Percentiles rank a stretch among this genome's conserved stretches.
Conservation (phyloP, 2,888 invertebrate species). For the Polia nebulosa region DNA sequence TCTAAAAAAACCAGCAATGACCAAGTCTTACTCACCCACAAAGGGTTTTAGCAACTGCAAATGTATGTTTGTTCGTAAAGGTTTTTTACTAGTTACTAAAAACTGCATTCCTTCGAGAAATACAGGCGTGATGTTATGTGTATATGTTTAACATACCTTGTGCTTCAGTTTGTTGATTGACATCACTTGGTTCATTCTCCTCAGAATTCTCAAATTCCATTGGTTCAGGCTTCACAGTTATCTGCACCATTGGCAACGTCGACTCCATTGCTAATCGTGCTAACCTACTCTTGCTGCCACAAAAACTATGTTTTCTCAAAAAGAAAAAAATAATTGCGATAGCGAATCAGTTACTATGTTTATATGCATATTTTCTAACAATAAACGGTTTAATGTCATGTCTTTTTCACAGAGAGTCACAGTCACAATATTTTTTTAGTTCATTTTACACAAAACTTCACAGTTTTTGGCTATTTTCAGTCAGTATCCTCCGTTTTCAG, state of each 20-base stretch:
- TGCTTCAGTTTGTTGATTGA: not conserved
- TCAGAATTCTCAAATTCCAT: conserved; percentile 26
- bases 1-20: too few species aligned
- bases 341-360: conserved; percentile 26
- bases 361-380: conserved; percentile 24
- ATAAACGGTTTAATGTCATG: conserved; percentile 8
- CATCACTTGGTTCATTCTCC: conserved; percentile 12
- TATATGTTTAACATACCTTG: conserved; percentile 24
- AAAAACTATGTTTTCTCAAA: conserved; percentile 19
- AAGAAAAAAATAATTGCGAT: conserved; percentile 22
- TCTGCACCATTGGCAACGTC: conserved; percentile 30
- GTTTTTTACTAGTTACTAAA: too few species aligned
- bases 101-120: too few species aligned
- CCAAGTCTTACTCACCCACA: too few species aligned
- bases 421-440: conserved; percentile 7
- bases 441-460: conserved; percentile 14
- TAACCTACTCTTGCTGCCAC: conserved; percentile 41
- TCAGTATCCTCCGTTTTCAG: conserved; percentile 28
- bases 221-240: conserved; percentile 59
- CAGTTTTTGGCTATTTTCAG: conserved; percentile 41
- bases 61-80: too few species aligned
- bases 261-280: conserved; percentile 54
- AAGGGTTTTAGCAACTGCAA: too few species aligned
- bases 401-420: conserved; percentile 17
- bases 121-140: not conserved